Conservation (phyloP, 2,113 vertebrate species). For the Syngnathoides biaculeatus region DNA sequence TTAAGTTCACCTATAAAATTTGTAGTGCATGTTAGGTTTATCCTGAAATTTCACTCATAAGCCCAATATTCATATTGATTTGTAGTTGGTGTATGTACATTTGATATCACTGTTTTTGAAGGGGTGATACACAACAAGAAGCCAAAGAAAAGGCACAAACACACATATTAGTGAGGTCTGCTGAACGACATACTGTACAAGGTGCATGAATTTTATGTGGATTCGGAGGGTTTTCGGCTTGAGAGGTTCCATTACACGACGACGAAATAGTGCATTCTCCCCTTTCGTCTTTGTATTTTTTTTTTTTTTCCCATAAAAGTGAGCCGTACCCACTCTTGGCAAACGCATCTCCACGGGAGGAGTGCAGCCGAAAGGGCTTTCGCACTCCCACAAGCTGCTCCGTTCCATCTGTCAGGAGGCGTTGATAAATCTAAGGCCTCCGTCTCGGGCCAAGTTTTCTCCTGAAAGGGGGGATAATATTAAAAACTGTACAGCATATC, state of each 20-base stretch:
- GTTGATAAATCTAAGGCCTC: conserved; percentile 45
- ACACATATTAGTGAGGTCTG: background rate
- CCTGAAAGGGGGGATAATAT: conserved; percentile 5
- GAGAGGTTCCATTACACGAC: background rate
- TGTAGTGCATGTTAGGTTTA: too few species aligned
- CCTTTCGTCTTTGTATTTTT: background rate
- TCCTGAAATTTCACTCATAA: too few species aligned
- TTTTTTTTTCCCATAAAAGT: conserved; percentile 37
- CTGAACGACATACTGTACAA: background rate
- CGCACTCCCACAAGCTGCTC: conserved; percentile 66
- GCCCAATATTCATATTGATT: too few species aligned
- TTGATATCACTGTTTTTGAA: conserved; percentile 1
- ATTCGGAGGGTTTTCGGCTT: background rate
- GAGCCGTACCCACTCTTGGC: conserved; percentile 58
- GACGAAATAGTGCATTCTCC: background rate
- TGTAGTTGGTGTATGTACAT: too few species aligned
- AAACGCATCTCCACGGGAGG: conserved; percentile 51
- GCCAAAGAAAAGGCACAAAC: background rate
- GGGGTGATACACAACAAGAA: too few species aligned
- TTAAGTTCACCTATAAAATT: too few species aligned
- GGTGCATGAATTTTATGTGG: background rate
- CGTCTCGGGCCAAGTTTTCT: conserved; percentile 36
- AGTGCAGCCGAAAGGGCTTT: conserved; percentile 56
- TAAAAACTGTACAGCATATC: conserved; percentile 20
- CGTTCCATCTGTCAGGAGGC: conserved; percentile 67